A percentile compares a stretch with the other conserved stretches of the same genome.
These are phyloP conservation scores for Megaceryle torquata DNA, from an alignment of 2,113 vertebrate genomes.

Conservation along the genomic window DNA sequence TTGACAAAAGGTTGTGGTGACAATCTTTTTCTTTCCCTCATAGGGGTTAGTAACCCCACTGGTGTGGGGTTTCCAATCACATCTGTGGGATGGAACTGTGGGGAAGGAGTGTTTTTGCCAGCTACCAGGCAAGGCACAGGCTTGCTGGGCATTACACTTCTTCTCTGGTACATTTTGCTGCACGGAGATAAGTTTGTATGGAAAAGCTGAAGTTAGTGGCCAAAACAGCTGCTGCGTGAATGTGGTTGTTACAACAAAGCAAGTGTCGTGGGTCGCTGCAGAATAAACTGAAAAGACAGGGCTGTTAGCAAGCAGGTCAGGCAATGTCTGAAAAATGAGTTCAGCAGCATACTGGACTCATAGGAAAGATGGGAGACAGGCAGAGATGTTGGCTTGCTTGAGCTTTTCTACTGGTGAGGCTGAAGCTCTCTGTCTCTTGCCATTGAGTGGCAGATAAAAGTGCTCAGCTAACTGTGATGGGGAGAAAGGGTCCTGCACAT, in stretches of 20 bases:
- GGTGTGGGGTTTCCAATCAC: accelerated
- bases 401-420: neutral
- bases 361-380: accelerated
- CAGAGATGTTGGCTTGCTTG: neutral
- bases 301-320: accelerated
- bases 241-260: neutral
- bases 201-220: neutral
- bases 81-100: accelerated
- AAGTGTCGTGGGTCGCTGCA: neutral
- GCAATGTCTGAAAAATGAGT: neutral
- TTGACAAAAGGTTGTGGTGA: neutral
- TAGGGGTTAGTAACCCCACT: neutral
- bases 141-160: accelerated
- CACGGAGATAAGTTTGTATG: accelerated
- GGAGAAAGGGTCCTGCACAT: accelerated
- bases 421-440: neutral
- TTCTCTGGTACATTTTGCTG: accelerated
- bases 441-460: accelerated
- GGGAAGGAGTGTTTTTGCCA: neutral
- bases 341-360: accelerated
- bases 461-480: accelerated
- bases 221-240: neutral
- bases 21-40: neutral
- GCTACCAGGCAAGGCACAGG: neutral
- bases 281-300: neutral